Evolutionary conservation across 2,888 invertebrate species (phyloP).

Genomic region (Cephus nigrinus): DNA sequence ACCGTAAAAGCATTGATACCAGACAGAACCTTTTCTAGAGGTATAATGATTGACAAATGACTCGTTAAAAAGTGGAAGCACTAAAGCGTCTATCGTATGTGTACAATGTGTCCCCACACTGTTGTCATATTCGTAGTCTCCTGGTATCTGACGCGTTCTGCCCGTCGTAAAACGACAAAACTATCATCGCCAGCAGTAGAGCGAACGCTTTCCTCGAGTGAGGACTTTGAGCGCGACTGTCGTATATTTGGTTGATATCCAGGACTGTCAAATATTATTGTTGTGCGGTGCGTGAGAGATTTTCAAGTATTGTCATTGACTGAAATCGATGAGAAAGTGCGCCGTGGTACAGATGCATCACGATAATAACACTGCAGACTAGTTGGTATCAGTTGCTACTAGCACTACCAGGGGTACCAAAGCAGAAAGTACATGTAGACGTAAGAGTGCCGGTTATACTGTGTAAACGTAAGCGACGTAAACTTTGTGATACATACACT

Average conservation of each 20-base stretch:
- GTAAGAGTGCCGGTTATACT: background rate
- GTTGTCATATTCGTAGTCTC: background rate
- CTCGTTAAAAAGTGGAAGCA: background rate
- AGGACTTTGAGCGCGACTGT: conserved; percentile 27
- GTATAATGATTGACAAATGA: background rate
- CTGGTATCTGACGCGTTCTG: conserved; percentile 8
- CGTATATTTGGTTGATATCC: background rate
- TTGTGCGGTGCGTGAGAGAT: background rate
- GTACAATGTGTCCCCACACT: conserved; percentile 6
- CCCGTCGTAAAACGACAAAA: conserved; percentile 7
- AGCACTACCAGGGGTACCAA: background rate
- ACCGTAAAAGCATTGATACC: background rate
- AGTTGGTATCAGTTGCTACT: background rate
- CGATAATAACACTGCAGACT: background rate
- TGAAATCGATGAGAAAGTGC: conserved; percentile 1
- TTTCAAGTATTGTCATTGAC: background rate
- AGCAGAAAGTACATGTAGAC: background rate
- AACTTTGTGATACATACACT: background rate
- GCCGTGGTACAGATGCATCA: background rate
- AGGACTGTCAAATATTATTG: background rate
- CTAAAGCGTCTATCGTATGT: background rate
- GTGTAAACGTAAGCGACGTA: background rate
- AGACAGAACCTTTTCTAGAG: background rate
- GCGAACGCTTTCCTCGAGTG: conserved; percentile 44
- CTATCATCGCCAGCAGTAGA: conserved; percentile 43